Conservation (phyloP, 2,113 vertebrate species). For the Archocentrus centrarchus region DNA sequence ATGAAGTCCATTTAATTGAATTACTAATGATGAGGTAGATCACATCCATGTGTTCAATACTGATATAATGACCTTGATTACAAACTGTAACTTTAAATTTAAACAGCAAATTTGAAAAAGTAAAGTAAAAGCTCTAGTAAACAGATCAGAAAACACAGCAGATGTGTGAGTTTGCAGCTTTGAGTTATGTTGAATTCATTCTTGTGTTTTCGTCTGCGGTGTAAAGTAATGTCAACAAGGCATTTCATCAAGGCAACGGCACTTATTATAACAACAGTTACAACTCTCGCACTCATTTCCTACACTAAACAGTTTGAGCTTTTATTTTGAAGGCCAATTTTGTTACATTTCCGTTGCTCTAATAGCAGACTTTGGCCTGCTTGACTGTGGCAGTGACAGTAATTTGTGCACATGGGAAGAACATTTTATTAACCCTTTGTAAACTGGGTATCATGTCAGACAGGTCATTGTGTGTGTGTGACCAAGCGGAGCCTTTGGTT, state of each 20-base stretch:
- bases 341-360: background rate
- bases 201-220: background rate
- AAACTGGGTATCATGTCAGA: background rate
- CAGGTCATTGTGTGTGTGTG: background rate
- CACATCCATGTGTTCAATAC: background rate
- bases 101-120: background rate
- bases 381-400: slow-evolving; percentile 9
- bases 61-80: background rate
- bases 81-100: background rate
- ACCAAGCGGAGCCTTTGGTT: background rate
- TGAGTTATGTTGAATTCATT: background rate
- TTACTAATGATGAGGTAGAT: background rate
- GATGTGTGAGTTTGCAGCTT: background rate
- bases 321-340: slow-evolving; percentile 20
- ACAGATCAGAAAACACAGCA: background rate
- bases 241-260: background rate
- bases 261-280: background rate
- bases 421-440: slow-evolving; percentile 32
- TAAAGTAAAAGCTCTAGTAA: background rate
- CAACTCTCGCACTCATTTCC: background rate
- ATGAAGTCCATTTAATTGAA: background rate
- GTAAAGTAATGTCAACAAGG: background rate
- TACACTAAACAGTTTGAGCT: background rate
- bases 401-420: background rate
- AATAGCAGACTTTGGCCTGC: background rate